These are phyloP conservation scores for Datnioides undecimradiatus DNA, from an alignment of 2,113 vertebrate species.

Conservation along the genomic window DNA sequence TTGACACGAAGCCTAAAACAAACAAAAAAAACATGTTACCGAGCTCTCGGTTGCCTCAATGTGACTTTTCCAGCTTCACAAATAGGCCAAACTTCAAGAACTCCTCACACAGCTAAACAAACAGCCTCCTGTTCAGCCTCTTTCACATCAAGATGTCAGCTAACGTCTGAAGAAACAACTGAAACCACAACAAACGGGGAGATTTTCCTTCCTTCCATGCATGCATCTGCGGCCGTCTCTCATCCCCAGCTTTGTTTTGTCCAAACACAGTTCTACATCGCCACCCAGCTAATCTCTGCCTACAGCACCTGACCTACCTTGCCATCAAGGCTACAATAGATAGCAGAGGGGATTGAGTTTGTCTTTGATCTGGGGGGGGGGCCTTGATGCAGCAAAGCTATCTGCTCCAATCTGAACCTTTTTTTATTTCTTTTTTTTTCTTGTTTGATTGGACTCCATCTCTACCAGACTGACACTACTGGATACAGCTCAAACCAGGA, in stretches of 20 bases:
- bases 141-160: constrained; percentile 47
- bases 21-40: constrained; percentile 10
- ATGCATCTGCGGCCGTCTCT: constrained; percentile 33
- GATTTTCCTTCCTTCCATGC: constrained; percentile 25
- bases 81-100: constrained; percentile 66
- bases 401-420: constrained; percentile 39
- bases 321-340: constrained; percentile 19
- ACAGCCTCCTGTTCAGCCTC: constrained; percentile 32
- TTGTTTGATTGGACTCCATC: constrained; percentile 41
- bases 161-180: constrained; percentile 24
- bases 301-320: constrained; percentile 12
- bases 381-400: constrained; percentile 38
- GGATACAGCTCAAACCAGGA: constrained; percentile 38
- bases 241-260: constrained; percentile 42
- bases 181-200: constrained; percentile 49
- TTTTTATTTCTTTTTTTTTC: constrained; percentile 24
- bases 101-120: constrained; percentile 49
- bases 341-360: constrained; percentile 15
- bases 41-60: constrained; percentile 29
- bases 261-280: constrained; percentile 22
- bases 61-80: constrained; percentile 42
- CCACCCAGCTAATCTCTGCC: constrained; percentile 47
- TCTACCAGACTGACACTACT: constrained; percentile 34
- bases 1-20: constrained; percentile 45
- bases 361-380: constrained; percentile 48